A percentile compares a stretch with the other conserved stretches of the same genome.
Evolutionary conservation across 1,140 invertebrate species (phyloP).

Genomic region (Episyrphus balteatus): DNA sequence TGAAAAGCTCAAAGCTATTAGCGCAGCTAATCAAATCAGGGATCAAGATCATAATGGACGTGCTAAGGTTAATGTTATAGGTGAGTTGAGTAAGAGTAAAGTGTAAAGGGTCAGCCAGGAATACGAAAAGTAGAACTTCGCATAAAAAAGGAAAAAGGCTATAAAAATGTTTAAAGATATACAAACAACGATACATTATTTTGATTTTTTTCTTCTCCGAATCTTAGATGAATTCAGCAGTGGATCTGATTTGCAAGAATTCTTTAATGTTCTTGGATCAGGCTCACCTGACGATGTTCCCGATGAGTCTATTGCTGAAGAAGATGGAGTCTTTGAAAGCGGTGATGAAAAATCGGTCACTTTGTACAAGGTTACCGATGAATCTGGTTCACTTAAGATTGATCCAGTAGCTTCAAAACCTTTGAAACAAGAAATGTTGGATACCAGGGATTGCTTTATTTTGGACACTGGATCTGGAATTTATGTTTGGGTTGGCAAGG

Average conservation of each 20-base stretch:
- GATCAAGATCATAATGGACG: slow-evolving; percentile 78
- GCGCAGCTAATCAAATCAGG: slow-evolving; percentile 66
- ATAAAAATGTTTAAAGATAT: background rate
- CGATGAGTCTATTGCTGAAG: slow-evolving; percentile 52
- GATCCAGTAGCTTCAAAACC: slow-evolving; percentile 55
- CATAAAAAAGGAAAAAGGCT: background rate
- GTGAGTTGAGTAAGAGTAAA: slow-evolving; percentile 36
- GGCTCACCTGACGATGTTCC: slow-evolving; percentile 55
- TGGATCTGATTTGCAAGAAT: slow-evolving; percentile 49
- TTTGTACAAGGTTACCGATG: slow-evolving; percentile 60
- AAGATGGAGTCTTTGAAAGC: slow-evolving; percentile 51
- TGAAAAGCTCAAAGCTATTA: slow-evolving; percentile 66
- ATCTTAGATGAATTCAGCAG: slow-evolving; percentile 51
- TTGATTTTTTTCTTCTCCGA: background rate
- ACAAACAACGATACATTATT: background rate
- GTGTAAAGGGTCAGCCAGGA: background rate
- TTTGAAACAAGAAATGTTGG: slow-evolving; percentile 56
- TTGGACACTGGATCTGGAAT: slow-evolving; percentile 70
- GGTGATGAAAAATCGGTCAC: slow-evolving; percentile 45
- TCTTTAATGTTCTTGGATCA: slow-evolving; percentile 61
- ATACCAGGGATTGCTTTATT: slow-evolving; percentile 73
- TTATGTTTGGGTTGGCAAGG: slow-evolving; percentile 78
- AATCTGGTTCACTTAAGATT: slow-evolving; percentile 50
- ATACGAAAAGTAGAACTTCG: too few species aligned
- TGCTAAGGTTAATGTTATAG: slow-evolving; percentile 58